Evolutionary conservation across 37 sponge, comb jelly and placozoan genomes (phyloP), one percentile per base, ranked within the genome.

Genomic region (Haliclona indistincta): DNA sequence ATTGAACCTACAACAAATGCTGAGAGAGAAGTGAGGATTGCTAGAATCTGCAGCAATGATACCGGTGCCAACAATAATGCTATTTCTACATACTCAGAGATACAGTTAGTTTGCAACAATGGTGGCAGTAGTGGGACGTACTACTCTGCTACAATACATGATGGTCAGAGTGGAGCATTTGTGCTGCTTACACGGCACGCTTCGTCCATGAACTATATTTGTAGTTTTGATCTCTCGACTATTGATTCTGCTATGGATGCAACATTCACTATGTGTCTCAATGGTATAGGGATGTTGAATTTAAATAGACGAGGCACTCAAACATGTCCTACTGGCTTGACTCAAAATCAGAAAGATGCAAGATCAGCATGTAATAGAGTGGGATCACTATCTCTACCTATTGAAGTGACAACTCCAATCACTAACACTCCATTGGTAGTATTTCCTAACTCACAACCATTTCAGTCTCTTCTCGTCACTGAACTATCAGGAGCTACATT

Each of bases 391-490:
- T 58, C n/a, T 25, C 13, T 11, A n/a, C n/a, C n/a, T n/a, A n/a
- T n/a, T n/a, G n/a, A n/a, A n/a, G n/a, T n/a, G n/a, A n/a, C n/a
- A n/a, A n/a, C n/a, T n/a, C n/a, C n/a, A n/a, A n/a, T n/a, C n/a
- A n/a, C n/a, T n/a, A n/a, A n/a, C n/a, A 6, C 25, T n/a, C 60
- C 60, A 58, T 58, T 58, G 13, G 60, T 25, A 58, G 60, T 58
- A 25, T 58, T 58, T n/a, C 7, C 7, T 26, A 58, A 25, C 60
- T 58, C 26, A 58, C 13, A 58, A n/a, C n/a, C n/a, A n/a, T n/a
- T n/a, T n/a, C n/a, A n/a, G n/a, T n/a, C n/a, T n/a, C 6, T 58
- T 58, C 60, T 25, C 60, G 11, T 17, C 51, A 10, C 60, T 58
- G 13, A 58, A 11, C n/a, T n/a, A 6, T 58, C 26, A 58, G 25